Percentiles rank a stretch among this genome's conserved stretches.
These are phyloP conservation scores for Polyommatus icarus DNA, from an alignment of 2,888 invertebrate species.

Conservation along the genomic window DNA sequence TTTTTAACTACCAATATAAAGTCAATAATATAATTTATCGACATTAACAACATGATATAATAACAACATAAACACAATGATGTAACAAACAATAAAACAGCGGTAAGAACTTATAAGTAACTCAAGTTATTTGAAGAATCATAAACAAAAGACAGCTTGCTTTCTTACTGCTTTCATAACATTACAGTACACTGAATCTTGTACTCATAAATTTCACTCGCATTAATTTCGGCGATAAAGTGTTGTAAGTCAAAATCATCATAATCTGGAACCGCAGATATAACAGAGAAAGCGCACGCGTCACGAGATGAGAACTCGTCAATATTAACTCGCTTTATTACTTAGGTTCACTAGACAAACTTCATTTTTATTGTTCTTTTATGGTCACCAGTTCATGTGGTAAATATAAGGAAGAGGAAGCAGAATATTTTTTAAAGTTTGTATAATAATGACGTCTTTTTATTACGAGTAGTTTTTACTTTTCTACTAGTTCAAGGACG, in stretches of 20 bases:
- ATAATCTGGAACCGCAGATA: conserved; percentile 34
- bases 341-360: neutral
- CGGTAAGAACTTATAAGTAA: neutral
- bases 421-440: neutral
- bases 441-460: neutral
- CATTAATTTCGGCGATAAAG: conserved; percentile 29
- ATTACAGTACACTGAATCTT: conserved; percentile 1
- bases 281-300: conserved; percentile 52
- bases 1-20: too few relatives aligned
- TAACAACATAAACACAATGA: neutral
- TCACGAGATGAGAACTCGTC: conserved; percentile 52
- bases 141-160: neutral
- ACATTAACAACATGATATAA: too few relatives aligned
- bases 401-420: neutral
- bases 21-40: too few relatives aligned
- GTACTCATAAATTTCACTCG: conserved; percentile 30
- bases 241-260: conserved; percentile 31
- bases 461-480: neutral
- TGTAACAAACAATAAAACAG: neutral
- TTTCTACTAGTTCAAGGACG: neutral
- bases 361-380: conserved; percentile 23
- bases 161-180: conserved; percentile 13
- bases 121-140: neutral
- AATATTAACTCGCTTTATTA: conserved; percentile 46
- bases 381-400: neutral